Percentiles rank a stretch among this genome's conserved stretches.
Conservation (phyloP, 2,113 vertebrate species). For the Sphaerodactylus townsendi region DNA sequence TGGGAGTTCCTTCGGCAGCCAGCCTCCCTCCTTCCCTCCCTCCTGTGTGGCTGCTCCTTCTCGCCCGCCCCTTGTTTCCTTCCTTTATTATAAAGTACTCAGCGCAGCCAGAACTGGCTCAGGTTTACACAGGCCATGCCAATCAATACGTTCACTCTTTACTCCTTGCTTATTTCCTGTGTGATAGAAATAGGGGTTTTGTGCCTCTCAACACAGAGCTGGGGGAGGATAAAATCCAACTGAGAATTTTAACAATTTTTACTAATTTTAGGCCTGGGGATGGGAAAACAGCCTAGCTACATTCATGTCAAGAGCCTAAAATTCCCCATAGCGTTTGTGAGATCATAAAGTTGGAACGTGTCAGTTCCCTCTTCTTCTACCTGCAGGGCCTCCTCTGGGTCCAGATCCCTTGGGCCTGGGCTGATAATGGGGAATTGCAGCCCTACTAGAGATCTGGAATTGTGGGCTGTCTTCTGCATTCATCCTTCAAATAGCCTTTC, state of each 20-base stretch:
- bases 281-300: background rate
- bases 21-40: no score
- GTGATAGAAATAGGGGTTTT: background rate
- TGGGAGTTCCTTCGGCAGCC: background rate
- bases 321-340: background rate
- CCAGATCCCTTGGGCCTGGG: background rate
- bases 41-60: background rate
- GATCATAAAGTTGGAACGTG: no score
- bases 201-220: background rate
- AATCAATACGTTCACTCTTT: background rate
- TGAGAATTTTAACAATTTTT: background rate
- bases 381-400: no score
- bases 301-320: background rate
- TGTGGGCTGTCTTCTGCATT: background rate
- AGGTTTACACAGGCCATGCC: background rate
- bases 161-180: background rate
- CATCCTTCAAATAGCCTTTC: no score
- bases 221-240: background rate
- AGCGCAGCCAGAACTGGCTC: background rate
- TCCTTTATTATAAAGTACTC: background rate
- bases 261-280: background rate
- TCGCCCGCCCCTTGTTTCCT: background rate
- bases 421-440: background rate
- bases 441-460: background rate
- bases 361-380: background rate